phyloP scores from a whole-genome alignment of 2,888 invertebrate genomes.

The Protodeltote pygarga region DNA sequence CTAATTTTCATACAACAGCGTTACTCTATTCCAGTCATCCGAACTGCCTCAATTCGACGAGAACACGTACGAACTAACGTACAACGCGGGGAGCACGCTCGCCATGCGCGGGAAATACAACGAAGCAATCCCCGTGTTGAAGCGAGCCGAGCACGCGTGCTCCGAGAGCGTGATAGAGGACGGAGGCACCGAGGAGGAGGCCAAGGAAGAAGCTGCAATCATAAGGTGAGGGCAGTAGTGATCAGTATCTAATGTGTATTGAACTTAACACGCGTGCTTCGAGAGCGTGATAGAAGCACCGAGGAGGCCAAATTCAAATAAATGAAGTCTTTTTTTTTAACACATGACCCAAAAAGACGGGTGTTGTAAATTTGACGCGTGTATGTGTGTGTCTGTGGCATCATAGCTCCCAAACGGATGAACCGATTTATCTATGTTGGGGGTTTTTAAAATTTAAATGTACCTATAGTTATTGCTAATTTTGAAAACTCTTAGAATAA shows the following conservation, averaged over 20 bases:
- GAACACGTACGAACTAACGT: conserved; percentile 95
- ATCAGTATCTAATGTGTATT: background rate
- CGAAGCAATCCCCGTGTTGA: conserved; percentile 94
- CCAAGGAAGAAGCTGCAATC: conserved; percentile 96
- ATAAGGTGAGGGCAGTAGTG: conserved; percentile 88
- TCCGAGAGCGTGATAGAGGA: conserved; percentile 95
- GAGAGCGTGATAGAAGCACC: too few relatives aligned
- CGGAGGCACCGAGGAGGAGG: conserved; percentile 96
- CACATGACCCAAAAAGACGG: too few relatives aligned
- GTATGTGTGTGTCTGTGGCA: too few relatives aligned
- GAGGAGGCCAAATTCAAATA: too few relatives aligned
- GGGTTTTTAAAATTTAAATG: too few relatives aligned
- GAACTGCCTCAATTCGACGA: conserved; percentile 78
- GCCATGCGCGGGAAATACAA: conserved; percentile 90
- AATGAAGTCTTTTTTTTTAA: too few relatives aligned
- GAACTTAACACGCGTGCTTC: background rate
- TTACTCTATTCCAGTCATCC: conserved; percentile 56
- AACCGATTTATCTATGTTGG: too few relatives aligned
- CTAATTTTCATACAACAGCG: too few relatives aligned
- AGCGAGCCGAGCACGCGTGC: conserved; percentile 94
- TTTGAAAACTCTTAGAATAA: too few relatives aligned
- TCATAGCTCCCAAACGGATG: too few relatives aligned
- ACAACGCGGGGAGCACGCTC: conserved; percentile 95
- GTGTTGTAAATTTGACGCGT: too few relatives aligned
- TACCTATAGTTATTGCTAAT: too few relatives aligned